Percentiles rank a stretch among this genome's conserved stretches.
Evolutionary conservation across 2,888 invertebrate genomes (phyloP).

Genomic region (Phalangium opilio): DNA sequence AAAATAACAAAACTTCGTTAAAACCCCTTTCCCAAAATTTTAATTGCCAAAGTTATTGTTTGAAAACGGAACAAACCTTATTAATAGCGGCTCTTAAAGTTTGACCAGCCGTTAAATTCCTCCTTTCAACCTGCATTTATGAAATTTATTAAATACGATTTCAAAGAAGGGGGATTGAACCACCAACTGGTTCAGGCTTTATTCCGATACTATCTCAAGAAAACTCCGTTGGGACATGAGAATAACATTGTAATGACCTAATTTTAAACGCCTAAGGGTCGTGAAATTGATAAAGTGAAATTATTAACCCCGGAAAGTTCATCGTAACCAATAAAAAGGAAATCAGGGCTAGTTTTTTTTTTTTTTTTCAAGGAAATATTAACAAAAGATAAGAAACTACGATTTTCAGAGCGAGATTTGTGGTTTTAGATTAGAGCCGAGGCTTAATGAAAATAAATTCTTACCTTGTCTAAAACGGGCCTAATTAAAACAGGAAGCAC

Average conservation of each 20-base stretch:
- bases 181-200: too few relatives aligned
- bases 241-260: not conserved
- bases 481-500: conserved; percentile 81
- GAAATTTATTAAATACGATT: too few relatives aligned
- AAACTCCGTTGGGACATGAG: too few relatives aligned
- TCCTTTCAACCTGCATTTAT: conserved; percentile 57
- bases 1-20: too few relatives aligned
- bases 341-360: conserved; percentile 1
- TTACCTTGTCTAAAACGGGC: conserved; percentile 77
- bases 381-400: conserved; percentile 3
- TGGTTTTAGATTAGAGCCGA: not conserved
- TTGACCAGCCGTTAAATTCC: conserved; percentile 77
- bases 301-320: not conserved
- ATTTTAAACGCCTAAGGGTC: too few relatives aligned
- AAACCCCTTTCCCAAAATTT: not conserved
- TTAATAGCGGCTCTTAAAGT: conserved; percentile 75
- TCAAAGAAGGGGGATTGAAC: too few relatives aligned
- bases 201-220: too few relatives aligned
- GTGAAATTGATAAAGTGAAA: not conserved
- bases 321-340: conserved; percentile 1
- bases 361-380: not conserved
- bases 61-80: conserved; percentile 43
- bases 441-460: conserved; percentile 4
- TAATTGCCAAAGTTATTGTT: too few relatives aligned
- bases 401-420: not conserved